Conservation (phyloP, 2,888 invertebrate species). For the Sericinus montela region DNA sequence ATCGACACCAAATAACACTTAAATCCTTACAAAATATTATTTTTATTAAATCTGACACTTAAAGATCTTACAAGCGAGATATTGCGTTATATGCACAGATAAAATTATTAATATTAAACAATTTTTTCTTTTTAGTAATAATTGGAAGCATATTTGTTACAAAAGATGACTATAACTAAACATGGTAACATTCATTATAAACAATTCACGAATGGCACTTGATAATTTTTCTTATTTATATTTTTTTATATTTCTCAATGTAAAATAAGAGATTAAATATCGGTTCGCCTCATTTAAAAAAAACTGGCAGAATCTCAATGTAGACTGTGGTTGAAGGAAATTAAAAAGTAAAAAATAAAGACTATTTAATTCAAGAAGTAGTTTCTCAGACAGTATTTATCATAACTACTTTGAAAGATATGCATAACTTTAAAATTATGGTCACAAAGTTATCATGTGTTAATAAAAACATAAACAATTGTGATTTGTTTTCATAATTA, state of each 20-base stretch:
- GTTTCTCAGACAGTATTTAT: no score
- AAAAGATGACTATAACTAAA: conserved; percentile 14
- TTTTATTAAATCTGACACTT: conserved; percentile 11
- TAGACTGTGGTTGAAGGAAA: no score
- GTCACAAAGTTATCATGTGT: no score
- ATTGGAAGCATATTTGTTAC: conserved; percentile 16
- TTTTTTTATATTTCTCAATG: conserved; percentile 5
- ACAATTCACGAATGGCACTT: conserved; percentile 16
- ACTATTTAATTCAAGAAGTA: no score
- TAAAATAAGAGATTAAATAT: background rate
- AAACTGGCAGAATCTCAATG: no score
- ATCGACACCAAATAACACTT: conserved; percentile 9
- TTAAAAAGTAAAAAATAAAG: no score
- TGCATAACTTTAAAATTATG: no score
- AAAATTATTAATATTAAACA: conserved; percentile 1
- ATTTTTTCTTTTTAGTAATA: conserved; percentile 12
- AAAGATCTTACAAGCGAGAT: conserved; percentile 15
- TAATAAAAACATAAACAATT: no score
- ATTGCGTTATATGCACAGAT: conserved; percentile 15
- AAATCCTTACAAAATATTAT: conserved; percentile 12
- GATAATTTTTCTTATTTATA: conserved; percentile 6
- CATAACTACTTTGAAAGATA: no score
- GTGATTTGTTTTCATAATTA: no score
- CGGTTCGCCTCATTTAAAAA: no score
- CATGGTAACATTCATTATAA: conserved; percentile 18